Base-by-base conservation (phyloP, 2,888 invertebrate species). In the Cecidostiba fungosa region DNA sequence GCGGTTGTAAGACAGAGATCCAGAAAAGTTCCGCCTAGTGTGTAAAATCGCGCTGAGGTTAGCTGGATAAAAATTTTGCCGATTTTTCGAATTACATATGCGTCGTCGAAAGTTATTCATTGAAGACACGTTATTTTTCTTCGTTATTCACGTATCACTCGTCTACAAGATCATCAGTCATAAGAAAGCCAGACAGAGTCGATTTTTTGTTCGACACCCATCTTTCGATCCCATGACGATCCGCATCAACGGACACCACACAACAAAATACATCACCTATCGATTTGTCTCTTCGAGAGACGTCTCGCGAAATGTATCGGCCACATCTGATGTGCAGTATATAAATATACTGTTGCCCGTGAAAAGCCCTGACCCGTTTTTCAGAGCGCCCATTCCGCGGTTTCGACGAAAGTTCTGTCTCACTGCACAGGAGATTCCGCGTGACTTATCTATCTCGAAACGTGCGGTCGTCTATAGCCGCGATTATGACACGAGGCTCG, bases 1-100 rank as follows among this genome's bases (percentile, higher is more conserved):
- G 90, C 89, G 90, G 89, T 89, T 88, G 82, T 59, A 54, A 66
- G 50, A 36, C 36, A 26, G 50, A 50, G 77, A 77, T 39, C 16
- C 77, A 84, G 86, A 26, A 36, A 32, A 23, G 36, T 77, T 36
- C 32, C 12, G 66, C 12, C 62, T 23, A 1, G 26, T 85, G 26
- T 26, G 26, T 32, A 69, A 32, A 32, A 32, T 14, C 16, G 54
- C 54, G 54, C 54, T 43, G 43, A 43, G 12, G 12, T 43, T 12
- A 12, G 43, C 43, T 43, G 43, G 43, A 43, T 43, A 43, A 43
- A 43, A 43, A 43, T 43, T n/a, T 43, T 12, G 39, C 39, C 39
- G 39, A 39, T 39, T 39, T 39, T 10, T 12, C 43, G 43, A 43
- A 43, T 43, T 43, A 43, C 43, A 43, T 43, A 43, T 12, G 43